Percentiles rank a stretch among this genome's conserved stretches.
Evolutionary conservation across 2,888 invertebrate genomes (phyloP).

Genomic region (Drosophila niveifrons): DNA sequence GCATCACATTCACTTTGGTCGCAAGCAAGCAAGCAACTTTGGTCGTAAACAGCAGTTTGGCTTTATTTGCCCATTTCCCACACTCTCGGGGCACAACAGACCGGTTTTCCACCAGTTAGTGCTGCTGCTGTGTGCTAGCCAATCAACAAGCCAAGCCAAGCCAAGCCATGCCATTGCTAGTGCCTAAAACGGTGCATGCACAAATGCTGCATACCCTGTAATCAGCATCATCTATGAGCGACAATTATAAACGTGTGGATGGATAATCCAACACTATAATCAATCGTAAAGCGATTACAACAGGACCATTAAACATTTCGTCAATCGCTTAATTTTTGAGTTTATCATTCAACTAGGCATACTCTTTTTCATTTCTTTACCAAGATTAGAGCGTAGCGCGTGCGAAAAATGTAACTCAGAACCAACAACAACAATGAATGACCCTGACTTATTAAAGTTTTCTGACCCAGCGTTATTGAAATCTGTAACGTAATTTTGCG

Average conservation of each 20-base stretch:
- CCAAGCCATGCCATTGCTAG: constrained; percentile 21
- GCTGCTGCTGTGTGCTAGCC: constrained; percentile 22
- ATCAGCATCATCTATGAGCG: background rate
- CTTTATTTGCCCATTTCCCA: constrained; percentile 67
- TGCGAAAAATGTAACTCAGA: constrained; percentile 7
- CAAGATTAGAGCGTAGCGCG: constrained; percentile 12
- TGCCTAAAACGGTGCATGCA: constrained; percentile 9
- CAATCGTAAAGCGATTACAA: background rate
- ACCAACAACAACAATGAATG: constrained; percentile 4
- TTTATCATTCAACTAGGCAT: background rate
- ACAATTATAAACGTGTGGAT: background rate
- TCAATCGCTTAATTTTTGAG: background rate
- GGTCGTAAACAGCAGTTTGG: constrained; percentile 52
- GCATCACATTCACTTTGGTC: constrained; percentile 68
- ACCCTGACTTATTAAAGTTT: constrained; percentile 23
- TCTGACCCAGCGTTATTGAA: constrained; percentile 18
- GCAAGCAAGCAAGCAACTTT: constrained; percentile 21
- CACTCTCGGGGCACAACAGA: constrained; percentile 48
- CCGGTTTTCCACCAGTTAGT: constrained; percentile 55
- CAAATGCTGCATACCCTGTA: constrained; percentile 27
- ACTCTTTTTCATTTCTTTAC: constrained; percentile 1
- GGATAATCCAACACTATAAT: background rate
- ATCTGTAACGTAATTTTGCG: constrained; percentile 11
- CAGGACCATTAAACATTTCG: background rate
- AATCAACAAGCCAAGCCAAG: constrained; percentile 35